Evolutionary conservation across 2,888 invertebrate genomes (phyloP).

Genomic region (Steinernema scapterisci): DNA sequence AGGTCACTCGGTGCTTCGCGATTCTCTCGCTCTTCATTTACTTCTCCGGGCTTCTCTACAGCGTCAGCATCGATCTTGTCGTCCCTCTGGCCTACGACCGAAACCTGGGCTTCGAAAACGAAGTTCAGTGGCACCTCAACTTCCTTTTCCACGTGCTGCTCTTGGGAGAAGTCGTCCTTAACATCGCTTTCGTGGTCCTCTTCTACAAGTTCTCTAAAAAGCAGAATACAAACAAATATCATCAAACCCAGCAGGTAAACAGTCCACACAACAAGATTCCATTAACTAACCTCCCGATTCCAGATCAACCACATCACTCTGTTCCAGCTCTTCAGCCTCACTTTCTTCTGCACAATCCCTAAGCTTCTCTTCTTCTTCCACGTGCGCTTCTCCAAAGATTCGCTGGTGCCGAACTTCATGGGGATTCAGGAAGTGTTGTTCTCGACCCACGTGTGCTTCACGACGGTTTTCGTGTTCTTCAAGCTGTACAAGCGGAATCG

Average conservation of each 20-base stretch:
- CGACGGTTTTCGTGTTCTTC: too few species aligned
- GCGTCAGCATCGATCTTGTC: too few species aligned
- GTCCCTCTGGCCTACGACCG: too few species aligned
- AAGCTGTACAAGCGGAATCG: too few species aligned
- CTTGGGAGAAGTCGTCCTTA: neutral
- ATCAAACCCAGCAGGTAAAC: neutral
- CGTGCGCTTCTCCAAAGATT: neutral
- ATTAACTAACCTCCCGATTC: neutral
- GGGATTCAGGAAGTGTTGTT: too few species aligned
- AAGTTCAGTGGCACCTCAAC: neutral
- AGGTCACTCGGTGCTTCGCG: neutral
- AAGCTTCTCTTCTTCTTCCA: neutral
- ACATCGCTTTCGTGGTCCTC: neutral
- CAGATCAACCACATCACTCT: slow-evolving; percentile 12
- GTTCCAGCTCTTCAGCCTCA: neutral
- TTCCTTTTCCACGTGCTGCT: neutral
- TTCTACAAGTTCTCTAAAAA: neutral
- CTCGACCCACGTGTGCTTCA: too few species aligned
- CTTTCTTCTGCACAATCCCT: neutral
- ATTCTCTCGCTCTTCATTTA: neutral
- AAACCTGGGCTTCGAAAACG: too few species aligned
- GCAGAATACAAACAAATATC: neutral
- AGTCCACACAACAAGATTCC: too few species aligned
- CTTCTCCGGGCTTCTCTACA: too few species aligned
- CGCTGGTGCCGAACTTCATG: too few species aligned